phyloP scores from a whole-genome alignment of 92 coral and sea anemone genomes.

The Parazoanthus swiftii region DNA sequence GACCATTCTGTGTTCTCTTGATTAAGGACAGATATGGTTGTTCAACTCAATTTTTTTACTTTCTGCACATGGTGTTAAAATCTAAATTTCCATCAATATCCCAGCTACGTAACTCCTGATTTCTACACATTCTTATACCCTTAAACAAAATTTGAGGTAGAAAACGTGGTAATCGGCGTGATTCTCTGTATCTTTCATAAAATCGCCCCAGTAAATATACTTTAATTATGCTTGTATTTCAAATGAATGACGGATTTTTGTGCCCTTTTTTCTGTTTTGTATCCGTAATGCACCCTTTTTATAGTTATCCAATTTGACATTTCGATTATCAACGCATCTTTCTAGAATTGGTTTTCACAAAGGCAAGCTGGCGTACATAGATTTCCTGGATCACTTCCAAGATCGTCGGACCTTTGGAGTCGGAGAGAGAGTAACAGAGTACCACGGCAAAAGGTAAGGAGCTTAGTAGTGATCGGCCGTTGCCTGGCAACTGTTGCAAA shows the following conservation, averaged over 20 bases:
- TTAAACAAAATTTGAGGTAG: too few species aligned
- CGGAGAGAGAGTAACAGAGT: constrained; percentile 65
- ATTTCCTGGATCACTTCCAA: constrained; percentile 86
- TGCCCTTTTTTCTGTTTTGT: neutral
- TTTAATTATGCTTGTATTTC: too few species aligned
- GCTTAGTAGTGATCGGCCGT: neutral
- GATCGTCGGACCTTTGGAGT: constrained; percentile 82
- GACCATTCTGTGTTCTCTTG: neutral
- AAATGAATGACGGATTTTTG: neutral
- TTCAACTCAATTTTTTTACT: too few species aligned
- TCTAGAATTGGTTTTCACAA: constrained; percentile 86
- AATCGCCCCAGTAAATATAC: neutral
- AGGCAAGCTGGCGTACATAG: constrained; percentile 81
- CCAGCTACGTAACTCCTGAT: neutral
- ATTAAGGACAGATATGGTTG: neutral
- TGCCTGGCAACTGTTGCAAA: neutral
- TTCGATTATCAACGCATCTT: neutral
- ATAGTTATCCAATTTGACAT: neutral
- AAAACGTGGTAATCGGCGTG: too few species aligned
- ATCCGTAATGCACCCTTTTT: too few species aligned
- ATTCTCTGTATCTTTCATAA: too few species aligned
- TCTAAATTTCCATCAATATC: neutral
- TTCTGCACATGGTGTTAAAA: neutral
- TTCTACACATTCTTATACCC: neutral
- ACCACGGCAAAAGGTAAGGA: constrained; percentile 73